A percentile compares a stretch with the other conserved stretches of the same genome.
Evolutionary conservation across 1,140 invertebrate genomes (phyloP).

Genomic region (Drosophila asahinai): DNA sequence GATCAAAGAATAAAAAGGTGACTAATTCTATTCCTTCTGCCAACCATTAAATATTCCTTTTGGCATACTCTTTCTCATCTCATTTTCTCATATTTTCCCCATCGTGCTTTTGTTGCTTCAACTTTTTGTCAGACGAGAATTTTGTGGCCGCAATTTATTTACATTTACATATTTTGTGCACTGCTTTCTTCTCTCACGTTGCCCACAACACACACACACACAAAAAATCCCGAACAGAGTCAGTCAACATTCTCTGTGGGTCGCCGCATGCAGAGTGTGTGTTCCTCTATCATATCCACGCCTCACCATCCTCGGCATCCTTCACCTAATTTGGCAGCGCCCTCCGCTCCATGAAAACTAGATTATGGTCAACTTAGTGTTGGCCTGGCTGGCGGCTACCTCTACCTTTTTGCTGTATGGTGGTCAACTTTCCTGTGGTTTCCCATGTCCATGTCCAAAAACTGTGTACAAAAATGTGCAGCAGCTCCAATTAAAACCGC

Average conservation of each 20-base stretch:
- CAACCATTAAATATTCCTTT: slow-evolving; percentile 2
- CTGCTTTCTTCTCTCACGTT: neutral
- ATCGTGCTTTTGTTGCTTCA: neutral
- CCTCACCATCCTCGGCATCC: slow-evolving; percentile 5
- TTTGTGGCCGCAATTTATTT: slow-evolving; percentile 44
- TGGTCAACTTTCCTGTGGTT: slow-evolving; percentile 50
- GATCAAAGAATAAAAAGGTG: neutral
- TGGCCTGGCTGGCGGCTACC: slow-evolving; percentile 1
- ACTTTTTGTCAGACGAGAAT: neutral
- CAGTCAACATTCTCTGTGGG: slow-evolving; percentile 34
- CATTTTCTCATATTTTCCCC: slow-evolving; percentile 1
- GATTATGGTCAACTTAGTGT: slow-evolving; percentile 74
- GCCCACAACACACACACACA: slow-evolving; percentile 1
- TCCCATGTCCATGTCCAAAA: slow-evolving; percentile 19
- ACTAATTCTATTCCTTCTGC: neutral
- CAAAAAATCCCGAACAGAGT: slow-evolving; percentile 30
- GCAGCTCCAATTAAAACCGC: slow-evolving; percentile 64
- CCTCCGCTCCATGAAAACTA: slow-evolving; percentile 48
- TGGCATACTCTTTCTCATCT: neutral
- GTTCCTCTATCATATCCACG: slow-evolving; percentile 45
- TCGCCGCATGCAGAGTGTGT: slow-evolving; percentile 5
- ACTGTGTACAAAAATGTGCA: slow-evolving; percentile 32
- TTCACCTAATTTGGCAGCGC: slow-evolving; percentile 70
- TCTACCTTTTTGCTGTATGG: slow-evolving; percentile 26
- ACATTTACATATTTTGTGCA: slow-evolving; percentile 45